These are phyloP conservation scores for Macrosiphum euphorbiae DNA, from an alignment of 2,888 invertebrate genomes.

Conservation along the genomic window DNA sequence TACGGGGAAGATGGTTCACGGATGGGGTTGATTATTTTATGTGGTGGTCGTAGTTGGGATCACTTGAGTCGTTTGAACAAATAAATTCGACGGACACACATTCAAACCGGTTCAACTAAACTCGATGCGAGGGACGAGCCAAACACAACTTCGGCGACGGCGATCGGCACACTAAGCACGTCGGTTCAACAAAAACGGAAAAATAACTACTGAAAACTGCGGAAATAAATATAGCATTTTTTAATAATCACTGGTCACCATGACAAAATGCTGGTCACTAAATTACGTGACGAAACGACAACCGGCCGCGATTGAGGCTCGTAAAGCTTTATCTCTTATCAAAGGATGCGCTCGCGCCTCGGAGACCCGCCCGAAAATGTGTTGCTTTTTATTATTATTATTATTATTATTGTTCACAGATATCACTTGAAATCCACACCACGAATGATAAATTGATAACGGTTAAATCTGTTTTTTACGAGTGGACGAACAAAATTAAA, in stretches of 20 bases:
- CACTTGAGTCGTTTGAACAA: background rate
- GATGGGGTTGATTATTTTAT: background rate
- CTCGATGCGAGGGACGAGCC: background rate
- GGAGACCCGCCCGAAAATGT: conserved; percentile 61
- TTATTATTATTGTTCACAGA: conserved; percentile 11
- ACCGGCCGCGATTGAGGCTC: conserved; percentile 55
- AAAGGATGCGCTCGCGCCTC: conserved; percentile 30
- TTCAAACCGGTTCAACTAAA: conserved; percentile 40
- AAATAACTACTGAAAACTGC: background rate
- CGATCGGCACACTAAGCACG: background rate
- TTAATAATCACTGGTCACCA: too few relatives aligned
- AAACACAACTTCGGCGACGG: background rate
- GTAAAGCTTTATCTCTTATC: conserved; percentile 59
- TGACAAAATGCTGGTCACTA: background rate
- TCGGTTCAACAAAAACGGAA: background rate
- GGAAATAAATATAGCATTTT: background rate
- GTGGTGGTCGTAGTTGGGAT: background rate
- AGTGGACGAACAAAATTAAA: background rate
- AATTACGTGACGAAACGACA: conserved; percentile 33
- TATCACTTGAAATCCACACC: conserved; percentile 37
- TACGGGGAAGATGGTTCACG: background rate
- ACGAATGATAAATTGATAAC: conserved; percentile 39
- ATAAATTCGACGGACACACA: background rate
- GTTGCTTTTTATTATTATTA: conserved; percentile 40
- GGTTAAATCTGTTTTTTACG: background rate